Conservation (phyloP, 92 coral and sea anemone species). For the Zoanthus gigantus region DNA sequence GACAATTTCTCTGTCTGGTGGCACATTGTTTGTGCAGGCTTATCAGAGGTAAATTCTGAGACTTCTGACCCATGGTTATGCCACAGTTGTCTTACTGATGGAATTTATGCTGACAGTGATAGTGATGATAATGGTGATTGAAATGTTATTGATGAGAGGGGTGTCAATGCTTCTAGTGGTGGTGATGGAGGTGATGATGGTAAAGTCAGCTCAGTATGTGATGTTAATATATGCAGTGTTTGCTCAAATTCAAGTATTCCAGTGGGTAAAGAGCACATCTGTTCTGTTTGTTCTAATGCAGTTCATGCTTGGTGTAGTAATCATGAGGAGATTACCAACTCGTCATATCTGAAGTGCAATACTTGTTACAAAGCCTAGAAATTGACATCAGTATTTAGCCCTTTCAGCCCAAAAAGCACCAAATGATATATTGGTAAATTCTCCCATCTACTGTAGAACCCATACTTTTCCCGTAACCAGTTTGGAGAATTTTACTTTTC, state of each 20-base stretch:
- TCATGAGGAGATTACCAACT: conserved; percentile 35
- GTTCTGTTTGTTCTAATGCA: conserved; percentile 44
- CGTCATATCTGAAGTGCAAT: conserved; percentile 50
- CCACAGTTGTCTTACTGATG: conserved; percentile 34
- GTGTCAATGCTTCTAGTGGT: not conserved
- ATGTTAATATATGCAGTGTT: conserved; percentile 43
- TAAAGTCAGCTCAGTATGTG: not conserved
- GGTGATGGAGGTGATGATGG: conserved; percentile 1
- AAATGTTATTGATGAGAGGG: not conserved
- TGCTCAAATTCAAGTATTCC: conserved; percentile 46
- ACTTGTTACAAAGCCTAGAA: conserved; percentile 21
- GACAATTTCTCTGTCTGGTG: conserved; percentile 30
- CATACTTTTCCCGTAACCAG: not conserved
- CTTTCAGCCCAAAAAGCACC: not conserved
- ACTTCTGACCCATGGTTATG: conserved; percentile 47
- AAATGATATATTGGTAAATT: not conserved
- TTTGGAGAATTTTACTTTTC: not conserved
- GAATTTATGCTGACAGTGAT: conserved; percentile 5
- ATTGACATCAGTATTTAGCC: conserved; percentile 10
- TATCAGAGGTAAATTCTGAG: conserved; percentile 10
- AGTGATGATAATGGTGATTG: not conserved
- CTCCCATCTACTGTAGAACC: conserved; percentile 20
- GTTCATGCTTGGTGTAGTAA: no score
- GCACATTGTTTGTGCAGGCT: conserved; percentile 45
- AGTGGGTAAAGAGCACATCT: conserved; percentile 54